phyloP scores from a whole-genome alignment of 1,140 invertebrate genomes.

The Pseudomyrmex gracilis region DNA sequence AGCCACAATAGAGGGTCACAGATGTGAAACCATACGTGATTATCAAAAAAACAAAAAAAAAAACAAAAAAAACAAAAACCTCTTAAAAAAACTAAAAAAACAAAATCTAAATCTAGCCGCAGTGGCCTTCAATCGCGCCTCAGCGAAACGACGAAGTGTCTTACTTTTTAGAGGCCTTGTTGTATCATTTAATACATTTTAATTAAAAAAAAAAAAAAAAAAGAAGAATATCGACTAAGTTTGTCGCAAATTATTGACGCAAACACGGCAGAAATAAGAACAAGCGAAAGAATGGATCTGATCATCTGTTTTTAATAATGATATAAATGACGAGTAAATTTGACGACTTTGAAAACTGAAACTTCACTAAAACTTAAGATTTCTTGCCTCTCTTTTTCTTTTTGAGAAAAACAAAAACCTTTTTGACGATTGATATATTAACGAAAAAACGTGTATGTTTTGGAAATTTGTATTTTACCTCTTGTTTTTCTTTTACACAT shows the following conservation, averaged over 20 bases:
- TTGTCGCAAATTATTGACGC: constrained; percentile 11
- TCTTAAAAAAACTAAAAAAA: neutral
- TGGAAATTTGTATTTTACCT: neutral
- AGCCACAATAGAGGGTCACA: neutral
- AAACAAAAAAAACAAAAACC: too few species aligned
- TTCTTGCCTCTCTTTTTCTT: neutral
- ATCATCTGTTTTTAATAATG: neutral
- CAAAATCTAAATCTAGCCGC: constrained; percentile 40
- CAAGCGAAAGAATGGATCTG: neutral
- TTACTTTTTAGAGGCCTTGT: constrained; percentile 71
- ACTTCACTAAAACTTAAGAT: neutral
- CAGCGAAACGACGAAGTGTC: constrained; percentile 69
- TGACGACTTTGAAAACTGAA: too few species aligned
- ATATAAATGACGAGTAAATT: neutral
- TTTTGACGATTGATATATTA: neutral
- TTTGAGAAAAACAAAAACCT: neutral
- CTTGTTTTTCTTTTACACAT: too few species aligned
- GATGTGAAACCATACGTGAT: neutral
- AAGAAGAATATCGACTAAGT: constrained; percentile 38
- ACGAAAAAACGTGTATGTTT: constrained; percentile 9
- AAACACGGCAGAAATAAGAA: constrained; percentile 48
- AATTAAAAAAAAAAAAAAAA: constrained; percentile 31
- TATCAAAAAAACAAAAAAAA: neutral
- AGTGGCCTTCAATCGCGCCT: constrained; percentile 70
- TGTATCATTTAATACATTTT: constrained; percentile 36